Conservation (phyloP, 2,888 invertebrate genomes). For the Cryptosula pallasiana region DNA sequence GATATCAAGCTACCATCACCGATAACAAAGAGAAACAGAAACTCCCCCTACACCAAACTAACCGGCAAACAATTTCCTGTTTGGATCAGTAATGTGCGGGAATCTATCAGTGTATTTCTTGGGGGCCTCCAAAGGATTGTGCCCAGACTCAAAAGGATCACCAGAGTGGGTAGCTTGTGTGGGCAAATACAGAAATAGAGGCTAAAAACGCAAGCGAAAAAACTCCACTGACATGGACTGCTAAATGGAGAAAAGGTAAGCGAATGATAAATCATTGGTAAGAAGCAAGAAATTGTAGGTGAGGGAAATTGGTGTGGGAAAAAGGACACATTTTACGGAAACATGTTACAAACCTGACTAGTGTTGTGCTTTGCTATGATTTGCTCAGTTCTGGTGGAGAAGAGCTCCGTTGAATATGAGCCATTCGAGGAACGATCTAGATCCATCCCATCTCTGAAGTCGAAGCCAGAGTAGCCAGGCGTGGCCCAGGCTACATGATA, state of each 20-base stretch:
- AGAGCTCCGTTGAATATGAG: conserved; percentile 18
- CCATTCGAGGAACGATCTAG: conserved; percentile 12
- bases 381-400: neutral
- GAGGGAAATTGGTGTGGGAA: too few species aligned
- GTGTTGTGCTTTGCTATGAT: conserved; percentile 11
- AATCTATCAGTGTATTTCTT: conserved; percentile 65
- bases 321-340: neutral
- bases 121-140: conserved; percentile 69
- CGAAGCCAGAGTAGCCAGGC: conserved; percentile 5
- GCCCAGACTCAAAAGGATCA: neutral
- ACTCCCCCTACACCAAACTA: conserved; percentile 29
- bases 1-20: too few species aligned
- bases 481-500: neutral
- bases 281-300: too few species aligned
- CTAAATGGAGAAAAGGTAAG: too few species aligned
- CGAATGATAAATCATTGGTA: too few species aligned
- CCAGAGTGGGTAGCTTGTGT: conserved; percentile 77
- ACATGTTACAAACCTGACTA: neutral
- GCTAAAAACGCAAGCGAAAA: conserved; percentile 52
- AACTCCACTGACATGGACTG: too few species aligned
- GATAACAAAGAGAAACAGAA: too few species aligned
- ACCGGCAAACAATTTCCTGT: conserved; percentile 76
- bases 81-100: conserved; percentile 64
- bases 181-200: conserved; percentile 75
- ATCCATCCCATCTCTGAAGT: conserved; percentile 12